A percentile compares a stretch with the other conserved stretches of the same genome.
These are phyloP conservation scores for Pollenia amentaria DNA, from an alignment of 2,888 invertebrate genomes.

Conservation along the genomic window DNA sequence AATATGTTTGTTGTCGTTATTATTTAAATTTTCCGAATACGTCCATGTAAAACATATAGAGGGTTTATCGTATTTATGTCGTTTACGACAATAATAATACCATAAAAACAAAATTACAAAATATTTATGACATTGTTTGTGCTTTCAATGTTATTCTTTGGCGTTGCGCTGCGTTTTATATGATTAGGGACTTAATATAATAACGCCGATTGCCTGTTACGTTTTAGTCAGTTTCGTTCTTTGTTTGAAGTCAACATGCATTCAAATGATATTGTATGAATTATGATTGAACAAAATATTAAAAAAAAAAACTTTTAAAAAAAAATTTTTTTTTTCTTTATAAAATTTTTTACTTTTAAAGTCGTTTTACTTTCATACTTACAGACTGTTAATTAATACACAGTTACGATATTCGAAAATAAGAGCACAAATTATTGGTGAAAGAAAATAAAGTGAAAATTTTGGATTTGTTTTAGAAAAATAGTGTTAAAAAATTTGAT, in stretches of 20 bases:
- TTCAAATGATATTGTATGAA: slow-evolving; percentile 62
- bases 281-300: slow-evolving; percentile 53
- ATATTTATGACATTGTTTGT: no score
- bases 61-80: no score
- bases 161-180: no score
- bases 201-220: no score
- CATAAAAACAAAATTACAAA: no score
- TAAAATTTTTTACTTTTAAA: slow-evolving; percentile 37
- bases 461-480: slow-evolving; percentile 67
- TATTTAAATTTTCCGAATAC: no score
- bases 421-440: slow-evolving; percentile 66
- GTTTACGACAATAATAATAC: no score
- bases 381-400: slow-evolving; percentile 70
- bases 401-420: slow-evolving; percentile 62
- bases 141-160: no score
- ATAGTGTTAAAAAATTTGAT: slow-evolving; percentile 39
- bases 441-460: slow-evolving; percentile 72
- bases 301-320: background rate
- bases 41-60: no score
- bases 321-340: slow-evolving; percentile 31
- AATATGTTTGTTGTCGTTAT: no score
- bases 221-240: background rate
- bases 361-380: slow-evolving; percentile 67
- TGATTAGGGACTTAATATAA: no score
- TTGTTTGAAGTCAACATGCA: slow-evolving; percentile 55